Base-by-base conservation (phyloP, 2,888 invertebrate genomes). In the Napeogenes sylphis region DNA sequence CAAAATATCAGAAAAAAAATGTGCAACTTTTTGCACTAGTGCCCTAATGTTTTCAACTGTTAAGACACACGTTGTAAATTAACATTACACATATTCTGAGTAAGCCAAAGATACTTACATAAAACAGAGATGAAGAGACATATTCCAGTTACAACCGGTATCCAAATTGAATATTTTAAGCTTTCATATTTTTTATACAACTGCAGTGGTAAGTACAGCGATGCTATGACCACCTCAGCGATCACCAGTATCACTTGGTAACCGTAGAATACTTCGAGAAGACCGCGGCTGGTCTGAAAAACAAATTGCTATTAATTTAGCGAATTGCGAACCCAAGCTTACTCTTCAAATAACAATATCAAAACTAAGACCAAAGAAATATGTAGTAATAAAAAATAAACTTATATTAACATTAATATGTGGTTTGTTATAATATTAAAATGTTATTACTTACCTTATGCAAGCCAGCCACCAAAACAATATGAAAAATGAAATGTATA, bases 401-500 rank as follows among this genome's bases (percentile, higher is more conserved):
- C 21, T 21, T 21, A 21, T 21, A 21, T 21, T 21, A 21, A 21
- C 21, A 21, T 21, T 21, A 21, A 21, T 21, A 21, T 21, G 21
- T 21, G 21, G 21, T 21, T 21, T 21, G 21, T 21, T 21, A 21
- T 21, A 21, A 21, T 21, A 21, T 21, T 21, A 21, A 21, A 21
- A 35, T 35, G 6, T 35, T 6, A 35, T 8, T 8, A 51, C 54
- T 59, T n/a, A 59, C 59, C 32, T 32, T 59, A 45, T 59, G 59
- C 32, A 59, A 42, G 8, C 45, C 59, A 10, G 54, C 32, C 14
- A 59, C n/a, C 21, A 59, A 54, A 3, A 59, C 33, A n/a, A 59
- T 59, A 30, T 54, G 42, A 14, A 59, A 59, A 32, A 59, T 21
- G 12, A 59, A 59, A 45, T 59, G 38, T n/a, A 59, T 53, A 10